Percentiles rank a stretch among this genome's conserved stretches.
These are phyloP conservation scores for Cepphus grylle DNA, from an alignment of 2,113 vertebrate genomes.

Conservation along the genomic window DNA sequence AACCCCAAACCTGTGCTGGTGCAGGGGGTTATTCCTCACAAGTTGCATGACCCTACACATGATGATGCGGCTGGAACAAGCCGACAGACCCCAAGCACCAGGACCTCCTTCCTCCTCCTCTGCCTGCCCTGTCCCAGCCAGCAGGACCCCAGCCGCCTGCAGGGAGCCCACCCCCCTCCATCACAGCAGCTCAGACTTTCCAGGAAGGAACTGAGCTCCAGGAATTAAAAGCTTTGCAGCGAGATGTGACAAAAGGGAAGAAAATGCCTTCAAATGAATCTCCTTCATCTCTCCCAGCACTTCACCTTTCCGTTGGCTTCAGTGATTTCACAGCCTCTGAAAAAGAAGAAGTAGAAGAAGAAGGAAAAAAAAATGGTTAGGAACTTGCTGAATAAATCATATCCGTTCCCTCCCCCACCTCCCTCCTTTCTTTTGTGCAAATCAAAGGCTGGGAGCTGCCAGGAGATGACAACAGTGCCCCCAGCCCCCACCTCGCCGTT, in stretches of 20 bases:
- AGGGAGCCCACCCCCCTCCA: neutral
- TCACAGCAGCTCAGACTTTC: neutral
- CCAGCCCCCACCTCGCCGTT: constrained; percentile 17
- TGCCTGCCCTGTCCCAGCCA: neutral
- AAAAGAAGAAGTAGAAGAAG: neutral
- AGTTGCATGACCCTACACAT: neutral
- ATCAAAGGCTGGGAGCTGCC: constrained; percentile 69
- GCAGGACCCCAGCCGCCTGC: neutral
- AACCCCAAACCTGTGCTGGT: neutral
- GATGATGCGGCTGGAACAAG: neutral
- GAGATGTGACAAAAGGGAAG: constrained; percentile 50
- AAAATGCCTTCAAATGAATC: constrained; percentile 47
- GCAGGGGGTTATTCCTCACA: neutral
- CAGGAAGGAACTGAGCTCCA: constrained; percentile 39
- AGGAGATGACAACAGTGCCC: constrained; percentile 58
- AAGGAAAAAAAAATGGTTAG: neutral
- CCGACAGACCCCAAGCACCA: accelerated
- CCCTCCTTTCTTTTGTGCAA: constrained; percentile 59
- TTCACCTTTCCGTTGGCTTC: constrained; percentile 65
- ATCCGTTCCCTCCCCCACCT: constrained; percentile 29
- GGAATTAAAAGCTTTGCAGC: constrained; percentile 27
- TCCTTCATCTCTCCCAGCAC: constrained; percentile 62
- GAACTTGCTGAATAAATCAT: constrained; percentile 71
- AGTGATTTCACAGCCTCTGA: constrained; percentile 58
- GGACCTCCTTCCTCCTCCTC: neutral